Conservation (phyloP, 2,888 invertebrate species). For the Phlogophora meticulosa region DNA sequence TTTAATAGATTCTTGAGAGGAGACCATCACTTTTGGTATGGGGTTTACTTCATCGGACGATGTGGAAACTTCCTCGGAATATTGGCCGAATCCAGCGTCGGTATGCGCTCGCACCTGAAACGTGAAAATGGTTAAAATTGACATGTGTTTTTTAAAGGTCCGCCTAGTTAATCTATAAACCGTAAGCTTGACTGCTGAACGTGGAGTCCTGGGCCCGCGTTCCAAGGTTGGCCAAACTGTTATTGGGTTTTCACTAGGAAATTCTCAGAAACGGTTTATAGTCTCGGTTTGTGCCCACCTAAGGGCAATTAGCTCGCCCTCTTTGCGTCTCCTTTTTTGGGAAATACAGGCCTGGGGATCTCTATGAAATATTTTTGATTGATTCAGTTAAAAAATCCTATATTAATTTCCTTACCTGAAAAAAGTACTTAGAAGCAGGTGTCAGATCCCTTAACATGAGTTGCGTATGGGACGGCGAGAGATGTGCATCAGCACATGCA, state of each 20-base stretch:
- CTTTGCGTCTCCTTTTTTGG: no score
- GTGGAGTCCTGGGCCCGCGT: background rate
- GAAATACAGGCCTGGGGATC: no score
- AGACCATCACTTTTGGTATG: conserved; percentile 94
- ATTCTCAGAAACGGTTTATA: background rate
- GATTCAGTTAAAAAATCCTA: background rate
- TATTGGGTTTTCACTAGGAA: background rate
- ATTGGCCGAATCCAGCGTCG: conserved; percentile 94
- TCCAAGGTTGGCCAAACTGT: no score
- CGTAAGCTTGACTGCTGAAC: background rate
- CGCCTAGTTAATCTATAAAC: background rate
- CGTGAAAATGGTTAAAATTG: background rate
- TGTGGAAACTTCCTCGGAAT: conserved; percentile 92
- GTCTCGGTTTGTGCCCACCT: background rate
- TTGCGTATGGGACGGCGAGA: conserved; percentile 89
- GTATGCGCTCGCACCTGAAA: conserved; percentile 95
- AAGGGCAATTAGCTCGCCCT: no score
- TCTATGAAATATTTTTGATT: background rate
- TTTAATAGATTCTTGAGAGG: conserved; percentile 93
- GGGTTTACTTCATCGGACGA: conserved; percentile 94
- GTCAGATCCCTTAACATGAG: conserved; percentile 91
- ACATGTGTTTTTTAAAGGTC: no score
- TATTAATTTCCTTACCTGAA: conserved; percentile 90
- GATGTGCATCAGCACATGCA: conserved; percentile 89
- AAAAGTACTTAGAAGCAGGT: conserved; percentile 92